Base-by-base conservation (phyloP, 2,797 vertebrate genomes). In the Halcyon badia region DNA sequence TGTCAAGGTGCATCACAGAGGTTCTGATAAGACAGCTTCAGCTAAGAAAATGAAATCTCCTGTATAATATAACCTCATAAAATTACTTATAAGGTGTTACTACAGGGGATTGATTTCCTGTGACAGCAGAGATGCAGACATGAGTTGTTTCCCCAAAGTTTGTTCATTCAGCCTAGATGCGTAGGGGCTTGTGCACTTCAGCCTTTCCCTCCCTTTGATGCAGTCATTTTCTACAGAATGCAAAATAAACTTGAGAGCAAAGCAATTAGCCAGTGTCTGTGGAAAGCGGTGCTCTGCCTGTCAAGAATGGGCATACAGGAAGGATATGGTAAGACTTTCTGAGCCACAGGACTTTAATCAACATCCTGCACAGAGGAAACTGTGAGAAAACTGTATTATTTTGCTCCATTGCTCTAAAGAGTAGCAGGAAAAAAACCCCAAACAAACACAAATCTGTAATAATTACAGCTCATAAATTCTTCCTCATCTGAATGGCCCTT, bases 401-500 rank as follows among this genome's bases (percentile, higher is more conserved):
- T 92, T 87, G 44, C 46, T 91, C 26, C 9, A 4, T 73, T 85
- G 48, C 78, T 92, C 64, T 83, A 31, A 92, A 94, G 73, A 87
- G 31, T 57, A 60, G 37, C n/a, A 19, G 25, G 6, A 6, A 25
- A 39, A 66, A 70, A 64, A 68, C 48, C 61, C 56, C 60, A 1
- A 72, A 17, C 13, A 62, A 87, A 72, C 46, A 90, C 62, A 95
- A 93, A 93, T 72, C 48, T 39, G 83, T 17, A 81, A 9, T 90
- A 97, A 95, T 90, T 61, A 56, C 39, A 95, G 62, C 60, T 95
- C 86, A 87, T 91, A 92, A 90, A 94, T 87, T 94, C 52, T 86
- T 91, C 78, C 24, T 48, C 3, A 1, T 86, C 57, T 42, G 71
- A 76, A 11, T 16, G 6, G 83, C 70, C 75, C 83, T 86, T 71